Evolutionary conservation across 2,797 vertebrate species (phyloP), one percentile per base, ranked within the genome.

Genomic region (Ataeniobius toweri): DNA sequence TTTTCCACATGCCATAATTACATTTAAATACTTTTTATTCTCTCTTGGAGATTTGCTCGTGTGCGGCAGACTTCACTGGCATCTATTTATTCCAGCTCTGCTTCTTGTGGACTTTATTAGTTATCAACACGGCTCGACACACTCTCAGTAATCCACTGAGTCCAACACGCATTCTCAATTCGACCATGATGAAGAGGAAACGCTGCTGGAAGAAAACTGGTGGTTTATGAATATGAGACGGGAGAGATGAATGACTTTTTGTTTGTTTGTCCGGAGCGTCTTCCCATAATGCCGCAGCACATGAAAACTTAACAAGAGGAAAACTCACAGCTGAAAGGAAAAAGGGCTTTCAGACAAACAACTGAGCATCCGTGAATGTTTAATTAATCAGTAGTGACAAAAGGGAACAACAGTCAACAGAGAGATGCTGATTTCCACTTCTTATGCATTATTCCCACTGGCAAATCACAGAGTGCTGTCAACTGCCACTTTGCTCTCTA

Each of bases 331-430:
- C 86, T 83, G 83, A 85, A 85, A 84, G 77, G 39, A 26, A 68
- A 79, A 91, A 91, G 89, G 82, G 76, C 91, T 95, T 95, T 94
- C 93, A 94, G 91, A 89, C 85, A 88, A 94, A 94, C 90, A 94
- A 91, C 91, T 86, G 89, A 93, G 93, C 86, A 72, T 89, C 88
- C 78, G 73, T 86, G 92, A 92, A 96, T 96, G 94, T 95, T 96
- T 96, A 96, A 96, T 95, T 96, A 95, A 96, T 96, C 94, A 94
- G 93, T 80, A 84, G 92, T 85, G 93, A 95, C 93, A 94, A 95
- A 95, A 95, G 92, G 92, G 92, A 95, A 94, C 92, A 95, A 94
- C 91, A 93, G 93, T 94, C 92, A 94, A 93, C 93, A 95, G 95
- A 95, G 92, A 94, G 89, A 91, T 39, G 88, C 90, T 80, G 86